Conservation (phyloP, 1,140 invertebrate genomes). For the Tetramorium simillimum region DNA sequence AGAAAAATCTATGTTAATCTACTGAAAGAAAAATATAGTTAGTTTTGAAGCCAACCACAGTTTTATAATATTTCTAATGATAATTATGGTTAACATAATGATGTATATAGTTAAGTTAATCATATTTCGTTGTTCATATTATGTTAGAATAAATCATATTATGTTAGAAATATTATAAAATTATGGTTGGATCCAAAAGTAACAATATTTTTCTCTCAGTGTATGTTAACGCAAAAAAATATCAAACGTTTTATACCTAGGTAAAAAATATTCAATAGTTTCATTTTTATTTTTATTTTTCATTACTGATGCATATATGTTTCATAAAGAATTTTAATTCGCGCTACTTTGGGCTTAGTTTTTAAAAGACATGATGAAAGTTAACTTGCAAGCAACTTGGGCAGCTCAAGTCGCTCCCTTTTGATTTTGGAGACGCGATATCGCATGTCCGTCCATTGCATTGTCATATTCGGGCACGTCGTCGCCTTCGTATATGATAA, state of each 20-base stretch:
- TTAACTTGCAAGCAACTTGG: not conserved
- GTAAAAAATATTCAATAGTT: not conserved
- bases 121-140: too few species aligned
- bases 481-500: slow-evolving; percentile 35
- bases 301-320: not conserved
- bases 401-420: not conserved
- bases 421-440: not conserved
- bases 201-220: too few species aligned
- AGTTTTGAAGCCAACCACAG: too few species aligned
- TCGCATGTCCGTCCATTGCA: not conserved
- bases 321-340: not conserved
- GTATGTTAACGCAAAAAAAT: not conserved
- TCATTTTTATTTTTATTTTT: not conserved
- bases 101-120: too few species aligned
- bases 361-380: not conserved
- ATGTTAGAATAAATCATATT: too few species aligned
- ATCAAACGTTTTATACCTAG: not conserved
- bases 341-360: not conserved
- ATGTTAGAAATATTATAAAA: too few species aligned
- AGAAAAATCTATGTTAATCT: not conserved
- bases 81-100: too few species aligned
- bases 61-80: too few species aligned
- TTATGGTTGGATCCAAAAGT: too few species aligned
- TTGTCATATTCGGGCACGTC: slow-evolving; percentile 20
- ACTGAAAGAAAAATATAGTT: too few species aligned